These are phyloP conservation scores for Vipera ursinii DNA, from an alignment of 2,797 vertebrate genomes.

Conservation along the genomic window DNA sequence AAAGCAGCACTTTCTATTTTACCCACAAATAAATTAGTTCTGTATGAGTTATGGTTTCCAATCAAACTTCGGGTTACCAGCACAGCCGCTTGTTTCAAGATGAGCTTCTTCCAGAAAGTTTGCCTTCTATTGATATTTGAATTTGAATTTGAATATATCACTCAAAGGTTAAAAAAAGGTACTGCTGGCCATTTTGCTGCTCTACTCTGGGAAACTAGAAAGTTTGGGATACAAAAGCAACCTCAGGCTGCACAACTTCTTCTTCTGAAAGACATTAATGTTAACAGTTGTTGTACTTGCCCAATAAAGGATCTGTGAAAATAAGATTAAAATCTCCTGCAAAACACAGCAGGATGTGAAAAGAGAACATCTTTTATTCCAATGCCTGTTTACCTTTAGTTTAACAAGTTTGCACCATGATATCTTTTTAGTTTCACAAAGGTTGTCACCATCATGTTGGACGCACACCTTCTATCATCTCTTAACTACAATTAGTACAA, in stretches of 20 bases:
- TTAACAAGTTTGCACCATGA: not conserved
- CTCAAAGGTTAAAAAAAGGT: no score
- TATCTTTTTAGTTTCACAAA: not conserved
- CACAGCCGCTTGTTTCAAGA: no score
- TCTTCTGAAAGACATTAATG: not conserved
- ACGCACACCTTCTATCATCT: not conserved
- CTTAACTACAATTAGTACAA: not conserved
- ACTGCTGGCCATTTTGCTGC: not conserved
- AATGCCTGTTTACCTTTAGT: not conserved
- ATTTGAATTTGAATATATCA: no score
- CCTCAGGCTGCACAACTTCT: not conserved
- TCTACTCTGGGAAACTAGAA: not conserved
- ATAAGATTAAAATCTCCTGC: not conserved
- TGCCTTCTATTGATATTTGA: no score
- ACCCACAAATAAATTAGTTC: not conserved
- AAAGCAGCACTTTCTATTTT: not conserved
- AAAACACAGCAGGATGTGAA: not conserved
- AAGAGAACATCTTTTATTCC: not conserved
- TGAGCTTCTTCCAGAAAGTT: no score
- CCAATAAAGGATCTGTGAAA: not conserved
- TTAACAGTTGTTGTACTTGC: not conserved
- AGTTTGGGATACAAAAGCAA: not conserved
- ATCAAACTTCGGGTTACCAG: no score
- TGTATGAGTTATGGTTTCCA: no score
- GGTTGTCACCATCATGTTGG: not conserved